Evolutionary conservation across 1,140 invertebrate species (phyloP).

Genomic region (Oncopeltus fasciatus): DNA sequence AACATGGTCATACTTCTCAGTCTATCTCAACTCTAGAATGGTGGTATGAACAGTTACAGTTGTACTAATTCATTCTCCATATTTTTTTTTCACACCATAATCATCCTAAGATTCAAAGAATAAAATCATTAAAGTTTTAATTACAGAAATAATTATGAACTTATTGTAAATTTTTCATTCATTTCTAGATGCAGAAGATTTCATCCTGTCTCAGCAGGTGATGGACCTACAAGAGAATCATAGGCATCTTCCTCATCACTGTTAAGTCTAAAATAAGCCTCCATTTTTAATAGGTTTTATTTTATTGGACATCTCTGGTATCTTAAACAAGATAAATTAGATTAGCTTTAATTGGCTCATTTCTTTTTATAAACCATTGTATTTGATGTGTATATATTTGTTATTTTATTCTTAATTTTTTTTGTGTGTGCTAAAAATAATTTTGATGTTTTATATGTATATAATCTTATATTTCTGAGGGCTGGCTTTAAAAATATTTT

Average conservation of each 20-base stretch:
- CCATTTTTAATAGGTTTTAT: not conserved
- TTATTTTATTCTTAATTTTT: not conserved
- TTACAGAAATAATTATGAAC: too few species aligned
- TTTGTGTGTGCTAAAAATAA: not conserved
- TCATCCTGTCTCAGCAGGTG: slow-evolving; percentile 18
- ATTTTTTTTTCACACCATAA: too few species aligned
- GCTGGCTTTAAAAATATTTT: too few species aligned
- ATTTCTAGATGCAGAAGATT: slow-evolving; percentile 21
- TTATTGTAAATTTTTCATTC: not conserved
- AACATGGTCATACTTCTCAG: too few species aligned
- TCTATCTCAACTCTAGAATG: too few species aligned
- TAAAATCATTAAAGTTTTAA: too few species aligned
- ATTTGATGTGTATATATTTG: slow-evolving; percentile 3
- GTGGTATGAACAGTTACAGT: too few species aligned
- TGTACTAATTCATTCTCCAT: too few species aligned
- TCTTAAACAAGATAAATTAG: not conserved
- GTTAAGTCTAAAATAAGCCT: not conserved
- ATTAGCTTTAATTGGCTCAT: not conserved
- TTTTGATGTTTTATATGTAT: too few species aligned
- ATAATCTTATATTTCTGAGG: too few species aligned
- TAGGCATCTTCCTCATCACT: not conserved
- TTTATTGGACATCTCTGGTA: not conserved
- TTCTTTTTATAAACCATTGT: too few species aligned
- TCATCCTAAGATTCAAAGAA: too few species aligned
- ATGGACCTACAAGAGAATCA: slow-evolving; percentile 10